These are phyloP conservation scores for Drosophila greeni DNA, from an alignment of 2,888 invertebrate genomes.

Conservation along the genomic window DNA sequence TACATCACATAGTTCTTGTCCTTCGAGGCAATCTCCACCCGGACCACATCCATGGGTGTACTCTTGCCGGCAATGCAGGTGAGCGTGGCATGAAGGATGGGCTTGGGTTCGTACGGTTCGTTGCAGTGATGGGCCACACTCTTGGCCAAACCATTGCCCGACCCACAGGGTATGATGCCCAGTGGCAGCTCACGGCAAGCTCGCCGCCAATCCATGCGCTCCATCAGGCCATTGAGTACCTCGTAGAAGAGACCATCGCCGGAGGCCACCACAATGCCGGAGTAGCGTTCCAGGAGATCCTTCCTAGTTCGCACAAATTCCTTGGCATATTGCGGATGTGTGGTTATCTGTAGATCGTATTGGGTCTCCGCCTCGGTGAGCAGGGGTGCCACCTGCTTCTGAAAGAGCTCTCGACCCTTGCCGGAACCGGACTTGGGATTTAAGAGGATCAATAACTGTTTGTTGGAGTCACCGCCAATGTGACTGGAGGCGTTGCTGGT, in stretches of 20 bases:
- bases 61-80: constrained; percentile 86
- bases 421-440: constrained; percentile 98
- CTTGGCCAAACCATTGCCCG: constrained; percentile 96
- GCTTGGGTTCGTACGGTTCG: constrained; percentile 90
- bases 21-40: constrained; percentile 84
- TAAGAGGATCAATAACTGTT: constrained; percentile 85
- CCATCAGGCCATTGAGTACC: constrained; percentile 94
- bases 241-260: constrained; percentile 91
- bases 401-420: constrained; percentile 91
- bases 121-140: constrained; percentile 88
- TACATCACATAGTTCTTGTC: constrained; percentile 82
- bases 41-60: constrained; percentile 91
- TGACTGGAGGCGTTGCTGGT: not conserved
- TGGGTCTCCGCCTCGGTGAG: constrained; percentile 91
- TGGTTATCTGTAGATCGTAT: constrained; percentile 93
- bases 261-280: constrained; percentile 86
- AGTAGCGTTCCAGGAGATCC: constrained; percentile 81
- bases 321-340: constrained; percentile 89
- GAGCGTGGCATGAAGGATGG: constrained; percentile 88
- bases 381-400: constrained; percentile 89
- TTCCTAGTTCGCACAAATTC: constrained; percentile 84
- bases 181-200: constrained; percentile 88
- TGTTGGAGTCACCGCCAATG: constrained; percentile 22
- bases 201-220: constrained; percentile 91
- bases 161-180: constrained; percentile 96